Conservation (phyloP, 2,888 invertebrate species). For the Drosophila leonis region DNA sequence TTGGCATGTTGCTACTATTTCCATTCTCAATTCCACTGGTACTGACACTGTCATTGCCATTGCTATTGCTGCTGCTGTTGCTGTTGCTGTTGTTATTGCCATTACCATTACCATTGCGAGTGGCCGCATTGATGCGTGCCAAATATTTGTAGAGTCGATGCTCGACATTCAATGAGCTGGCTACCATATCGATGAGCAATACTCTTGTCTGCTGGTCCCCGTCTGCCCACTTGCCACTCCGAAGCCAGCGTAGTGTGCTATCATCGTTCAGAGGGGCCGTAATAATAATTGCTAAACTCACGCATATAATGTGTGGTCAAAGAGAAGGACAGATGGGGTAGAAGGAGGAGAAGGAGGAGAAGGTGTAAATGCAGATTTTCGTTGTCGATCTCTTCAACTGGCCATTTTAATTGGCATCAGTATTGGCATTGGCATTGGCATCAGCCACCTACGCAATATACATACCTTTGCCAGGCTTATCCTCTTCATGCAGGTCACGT, state of each 20-base stretch:
- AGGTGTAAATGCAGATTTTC: conserved; percentile 8
- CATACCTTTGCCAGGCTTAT: conserved; percentile 85
- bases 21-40: conserved; percentile 6
- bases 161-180: conserved; percentile 84
- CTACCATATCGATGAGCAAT: conserved; percentile 84
- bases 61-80: background rate
- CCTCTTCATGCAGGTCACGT: conserved; percentile 81
- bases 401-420: conserved; percentile 24
- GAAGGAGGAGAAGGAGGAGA: background rate
- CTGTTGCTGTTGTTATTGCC: conserved; percentile 6
- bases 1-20: conserved; percentile 16
- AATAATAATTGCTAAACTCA: conserved; percentile 82
- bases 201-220: conserved; percentile 80
- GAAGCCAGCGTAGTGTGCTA: conserved; percentile 78
- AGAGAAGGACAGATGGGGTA: background rate
- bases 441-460: conserved; percentile 8
- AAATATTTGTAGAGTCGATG: conserved; percentile 84
- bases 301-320: conserved; percentile 30
- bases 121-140: conserved; percentile 67
- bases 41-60: conserved; percentile 13
- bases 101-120: conserved; percentile 6
- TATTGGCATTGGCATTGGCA: conserved; percentile 1
- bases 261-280: conserved; percentile 83
- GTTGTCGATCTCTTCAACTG: conserved; percentile 2
- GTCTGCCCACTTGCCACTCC: conserved; percentile 48